These are phyloP conservation scores for Trichogramma evanescens DNA, from an alignment of 2,888 invertebrate genomes.

Conservation along the genomic window DNA sequence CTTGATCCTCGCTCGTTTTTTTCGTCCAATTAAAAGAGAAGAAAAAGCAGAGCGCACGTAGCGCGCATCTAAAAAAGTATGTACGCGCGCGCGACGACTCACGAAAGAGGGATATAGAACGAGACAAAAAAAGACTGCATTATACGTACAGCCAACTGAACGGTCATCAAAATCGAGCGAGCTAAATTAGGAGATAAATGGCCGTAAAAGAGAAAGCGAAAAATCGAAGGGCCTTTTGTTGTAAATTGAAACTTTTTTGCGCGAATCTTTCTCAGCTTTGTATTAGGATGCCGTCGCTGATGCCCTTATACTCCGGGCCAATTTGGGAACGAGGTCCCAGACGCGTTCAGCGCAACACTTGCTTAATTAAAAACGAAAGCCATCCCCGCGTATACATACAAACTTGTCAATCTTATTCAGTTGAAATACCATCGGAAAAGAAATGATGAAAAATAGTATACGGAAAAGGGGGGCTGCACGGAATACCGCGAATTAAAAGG, in stretches of 20 bases:
- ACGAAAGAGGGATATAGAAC: constrained; percentile 1
- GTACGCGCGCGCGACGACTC: background rate
- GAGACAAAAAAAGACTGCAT: constrained; percentile 11
- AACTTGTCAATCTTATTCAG: constrained; percentile 38
- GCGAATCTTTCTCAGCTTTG: constrained; percentile 26
- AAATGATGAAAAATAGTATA: too few relatives aligned
- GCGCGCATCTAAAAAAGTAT: constrained; percentile 5
- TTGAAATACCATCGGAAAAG: constrained; percentile 6
- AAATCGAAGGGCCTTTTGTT: constrained; percentile 7
- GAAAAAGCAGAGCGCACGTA: background rate
- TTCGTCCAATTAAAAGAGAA: constrained; percentile 19
- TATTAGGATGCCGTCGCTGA: constrained; percentile 40
- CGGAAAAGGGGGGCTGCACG: too few relatives aligned
- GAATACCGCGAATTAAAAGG: too few relatives aligned
- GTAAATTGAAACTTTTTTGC: constrained; percentile 30
- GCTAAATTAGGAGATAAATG: constrained; percentile 22
- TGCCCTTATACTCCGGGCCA: constrained; percentile 20
- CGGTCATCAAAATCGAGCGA: constrained; percentile 4
- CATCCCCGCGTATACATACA: constrained; percentile 31
- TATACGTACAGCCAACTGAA: constrained; percentile 7
- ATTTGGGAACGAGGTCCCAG: constrained; percentile 32
- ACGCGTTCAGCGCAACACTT: constrained; percentile 17
- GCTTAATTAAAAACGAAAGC: constrained; percentile 43
- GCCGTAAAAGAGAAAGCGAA: constrained; percentile 16
- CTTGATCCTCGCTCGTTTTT: constrained; percentile 4